Conservation (phyloP, 2,113 vertebrate genomes). For the Aphyosemion australe region DNA sequence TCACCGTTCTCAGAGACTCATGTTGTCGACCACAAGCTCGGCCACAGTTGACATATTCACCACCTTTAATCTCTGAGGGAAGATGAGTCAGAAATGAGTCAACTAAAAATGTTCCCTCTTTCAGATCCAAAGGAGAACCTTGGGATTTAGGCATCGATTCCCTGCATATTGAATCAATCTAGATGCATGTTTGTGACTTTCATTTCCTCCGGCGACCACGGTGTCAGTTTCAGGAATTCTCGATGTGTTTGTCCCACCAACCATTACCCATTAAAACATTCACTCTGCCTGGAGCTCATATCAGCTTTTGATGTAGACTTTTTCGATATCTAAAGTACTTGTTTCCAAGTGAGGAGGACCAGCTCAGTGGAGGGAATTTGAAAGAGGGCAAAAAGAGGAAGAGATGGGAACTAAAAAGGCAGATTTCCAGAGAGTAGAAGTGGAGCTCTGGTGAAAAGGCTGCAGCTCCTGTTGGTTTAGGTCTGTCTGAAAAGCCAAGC, state of each 20-base stretch:
- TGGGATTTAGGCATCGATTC: constrained; percentile 50
- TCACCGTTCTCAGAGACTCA: constrained; percentile 13
- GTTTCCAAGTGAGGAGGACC: constrained; percentile 18
- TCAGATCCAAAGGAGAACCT: constrained; percentile 37
- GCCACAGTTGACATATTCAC: constrained; percentile 31
- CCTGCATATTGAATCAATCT: constrained; percentile 58
- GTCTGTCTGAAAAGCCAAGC: constrained; percentile 67
- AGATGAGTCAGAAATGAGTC: constrained; percentile 62
- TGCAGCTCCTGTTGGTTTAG: constrained; percentile 72
- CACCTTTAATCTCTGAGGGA: constrained; percentile 21
- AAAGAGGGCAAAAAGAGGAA: constrained; percentile 55
- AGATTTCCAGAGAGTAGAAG: too few relatives aligned
- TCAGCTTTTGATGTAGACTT: neutral
- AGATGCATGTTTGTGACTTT: constrained; percentile 28
- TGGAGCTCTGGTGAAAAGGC: constrained; percentile 62
- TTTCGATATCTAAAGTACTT: neutral
- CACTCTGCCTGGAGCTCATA: neutral
- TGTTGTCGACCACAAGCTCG: constrained; percentile 34
- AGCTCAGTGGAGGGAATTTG: constrained; percentile 30
- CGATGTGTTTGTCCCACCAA: neutral
- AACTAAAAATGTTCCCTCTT: constrained; percentile 29
- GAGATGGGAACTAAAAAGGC: constrained; percentile 58
- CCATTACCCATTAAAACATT: neutral
- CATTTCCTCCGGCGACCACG: constrained; percentile 47
- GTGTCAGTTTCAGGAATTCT: constrained; percentile 44